Conservation (phyloP, 2,888 invertebrate species). For the Aplocera efformata region DNA sequence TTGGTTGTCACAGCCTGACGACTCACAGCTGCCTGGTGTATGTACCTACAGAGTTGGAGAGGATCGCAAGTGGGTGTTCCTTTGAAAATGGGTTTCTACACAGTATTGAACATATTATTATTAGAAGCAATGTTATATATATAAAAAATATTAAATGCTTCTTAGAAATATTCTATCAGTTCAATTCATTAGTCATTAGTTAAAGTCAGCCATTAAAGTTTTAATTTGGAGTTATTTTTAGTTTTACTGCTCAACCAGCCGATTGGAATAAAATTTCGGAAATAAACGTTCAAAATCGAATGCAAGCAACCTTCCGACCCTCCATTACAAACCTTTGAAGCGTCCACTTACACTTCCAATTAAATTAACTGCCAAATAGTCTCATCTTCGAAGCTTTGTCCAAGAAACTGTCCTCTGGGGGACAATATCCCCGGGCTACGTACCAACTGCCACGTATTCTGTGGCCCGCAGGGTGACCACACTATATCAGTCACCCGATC, state of each 20-base stretch:
- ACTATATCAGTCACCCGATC: conserved; percentile 70
- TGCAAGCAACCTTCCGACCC: background rate
- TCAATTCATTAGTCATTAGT: too few relatives aligned
- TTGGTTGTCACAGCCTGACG: conserved; percentile 29
- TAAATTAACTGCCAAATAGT: conserved; percentile 32
- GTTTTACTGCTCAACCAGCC: too few relatives aligned
- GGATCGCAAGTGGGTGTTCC: too few relatives aligned
- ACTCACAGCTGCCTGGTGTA: conserved; percentile 19
- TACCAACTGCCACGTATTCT: conserved; percentile 10
- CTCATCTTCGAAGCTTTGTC: conserved; percentile 40
- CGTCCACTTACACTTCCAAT: conserved; percentile 23
- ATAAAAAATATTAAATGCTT: too few relatives aligned
- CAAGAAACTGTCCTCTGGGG: conserved; percentile 65
- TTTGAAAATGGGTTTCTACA: too few relatives aligned
- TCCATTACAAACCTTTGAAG: background rate
- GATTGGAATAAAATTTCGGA: too few relatives aligned
- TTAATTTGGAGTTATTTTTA: too few relatives aligned
- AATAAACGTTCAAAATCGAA: background rate
- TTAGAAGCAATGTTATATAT: too few relatives aligned
- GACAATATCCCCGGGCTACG: conserved; percentile 50
- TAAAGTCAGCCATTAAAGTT: too few relatives aligned
- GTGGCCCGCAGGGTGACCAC: conserved; percentile 50
- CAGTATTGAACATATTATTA: too few relatives aligned
- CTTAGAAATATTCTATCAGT: too few relatives aligned
- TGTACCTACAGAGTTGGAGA: background rate